Conservation (phyloP, 2,113 vertebrate species). For the Coptodon rendalli region DNA sequence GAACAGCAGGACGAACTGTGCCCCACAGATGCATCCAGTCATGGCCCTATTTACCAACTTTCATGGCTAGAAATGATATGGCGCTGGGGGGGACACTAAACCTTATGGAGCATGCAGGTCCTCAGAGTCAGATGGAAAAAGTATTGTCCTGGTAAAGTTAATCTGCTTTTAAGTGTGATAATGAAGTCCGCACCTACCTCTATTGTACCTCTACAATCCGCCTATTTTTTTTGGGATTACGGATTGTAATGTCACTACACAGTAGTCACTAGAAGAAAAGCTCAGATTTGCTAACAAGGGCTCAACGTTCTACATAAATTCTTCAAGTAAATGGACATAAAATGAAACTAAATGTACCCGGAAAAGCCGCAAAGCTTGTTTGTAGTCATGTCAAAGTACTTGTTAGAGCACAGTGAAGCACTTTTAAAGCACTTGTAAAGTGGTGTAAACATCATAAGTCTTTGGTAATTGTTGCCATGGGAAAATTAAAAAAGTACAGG, state of each 20-base stretch:
- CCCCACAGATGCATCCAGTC: conserved; percentile 41
- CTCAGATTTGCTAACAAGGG: not conserved
- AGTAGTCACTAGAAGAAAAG: not conserved
- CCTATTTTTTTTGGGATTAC: not conserved
- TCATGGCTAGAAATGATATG: not conserved
- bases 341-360: not conserved
- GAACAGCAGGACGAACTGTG: not conserved
- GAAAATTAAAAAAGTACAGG: not conserved
- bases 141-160: not conserved
- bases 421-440: conserved; percentile 26
- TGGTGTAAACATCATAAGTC: conserved; percentile 35
- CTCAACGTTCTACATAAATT: not conserved
- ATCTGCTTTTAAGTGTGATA: not conserved
- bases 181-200: not conserved
- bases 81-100: not conserved
- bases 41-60: conserved; percentile 28
- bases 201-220: too few species aligned
- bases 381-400: conserved; percentile 19
- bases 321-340: not conserved
- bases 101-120: not conserved
- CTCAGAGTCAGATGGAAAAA: not conserved
- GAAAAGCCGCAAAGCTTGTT: not conserved
- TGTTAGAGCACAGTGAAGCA: conserved; percentile 5
- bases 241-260: not conserved
- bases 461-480: conserved; percentile 26